Conservation (phyloP, 2,113 vertebrate genomes). For the Orthonyx spaldingii region DNA sequence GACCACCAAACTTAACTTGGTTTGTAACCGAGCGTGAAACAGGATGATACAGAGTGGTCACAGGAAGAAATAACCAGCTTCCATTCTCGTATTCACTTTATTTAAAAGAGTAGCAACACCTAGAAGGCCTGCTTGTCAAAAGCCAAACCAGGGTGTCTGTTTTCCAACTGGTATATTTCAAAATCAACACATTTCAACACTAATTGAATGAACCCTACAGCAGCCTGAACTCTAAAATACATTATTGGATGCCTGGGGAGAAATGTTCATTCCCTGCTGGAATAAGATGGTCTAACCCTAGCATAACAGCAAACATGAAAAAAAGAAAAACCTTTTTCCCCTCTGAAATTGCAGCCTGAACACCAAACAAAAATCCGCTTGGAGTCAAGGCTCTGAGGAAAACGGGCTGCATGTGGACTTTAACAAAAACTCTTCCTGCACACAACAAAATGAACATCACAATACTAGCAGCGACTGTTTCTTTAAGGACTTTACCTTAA, state of each 20-base stretch:
- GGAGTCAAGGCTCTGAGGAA: not conserved
- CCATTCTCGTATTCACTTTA: not conserved
- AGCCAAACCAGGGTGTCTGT: not conserved
- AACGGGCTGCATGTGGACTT: not conserved
- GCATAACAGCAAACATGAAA: not conserved
- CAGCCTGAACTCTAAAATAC: not conserved
- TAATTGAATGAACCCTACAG: not conserved
- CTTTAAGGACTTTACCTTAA: not conserved
- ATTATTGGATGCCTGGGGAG: not conserved
- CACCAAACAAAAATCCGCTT: not conserved
- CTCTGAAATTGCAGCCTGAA: not conserved
- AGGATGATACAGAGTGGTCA: not conserved
- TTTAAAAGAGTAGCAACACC: not conserved
- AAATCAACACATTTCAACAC: not conserved
- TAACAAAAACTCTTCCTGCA: not conserved
- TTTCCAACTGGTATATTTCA: not conserved
- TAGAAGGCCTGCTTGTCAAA: not conserved
- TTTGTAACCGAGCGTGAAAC: not conserved
- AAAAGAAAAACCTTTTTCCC: not conserved
- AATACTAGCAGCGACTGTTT: not conserved
- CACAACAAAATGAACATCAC: not conserved
- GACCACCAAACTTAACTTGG: not conserved
- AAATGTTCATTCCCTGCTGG: slow-evolving; percentile 6
- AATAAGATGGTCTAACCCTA: not conserved
- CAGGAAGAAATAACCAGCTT: not conserved